Base-by-base conservation (phyloP, 2,113 vertebrate genomes). In the Chunga burmeisteri region DNA sequence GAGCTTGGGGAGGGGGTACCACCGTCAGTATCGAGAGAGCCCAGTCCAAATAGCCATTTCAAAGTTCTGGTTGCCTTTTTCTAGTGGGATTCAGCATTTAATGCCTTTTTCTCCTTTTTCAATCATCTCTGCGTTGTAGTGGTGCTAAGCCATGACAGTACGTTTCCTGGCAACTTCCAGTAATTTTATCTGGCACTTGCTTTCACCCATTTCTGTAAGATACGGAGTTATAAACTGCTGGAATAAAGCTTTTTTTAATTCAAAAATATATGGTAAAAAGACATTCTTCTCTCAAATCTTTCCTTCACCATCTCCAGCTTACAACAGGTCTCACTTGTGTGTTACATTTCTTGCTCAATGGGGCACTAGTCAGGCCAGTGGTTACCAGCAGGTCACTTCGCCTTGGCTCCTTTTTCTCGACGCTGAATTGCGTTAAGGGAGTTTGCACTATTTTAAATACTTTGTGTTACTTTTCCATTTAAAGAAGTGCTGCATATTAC, bases 81-180 rank as follows among this genome's bases (percentile, higher is more conserved):
- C 26, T 38, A 7, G 17, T 6, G 36, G 36, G 30, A 85, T 81
- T 75, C 66, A 32, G 49, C 81, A 10, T 40, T 38, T 6, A 21
- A 5, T 38, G 38, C 30, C 7, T 81, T 63, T 40, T 66, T 10
- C 58, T 29, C 79, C 66, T 38, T 68, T 77, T 93, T 67, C 18
- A 86, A 78, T 88, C 88, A 16, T 22, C 80, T 15, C 63, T 15
- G 32, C 0, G 0, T 1, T 50, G 63, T 1, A 50, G 38, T 44
- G 3, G 0, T 2, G 4, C 86, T 71, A 58, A 93, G 88, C 87
- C 59, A 3, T 8, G 40, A 42, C 85, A 34, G 38, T 4, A 30
- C 23, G 34, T 90, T 82, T 95, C 96, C 85, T 90, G 91, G 91
- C 94, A 96, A 83, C 94, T 90, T 67, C 53, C 52, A 88, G 75